Percentiles rank a stretch among this genome's conserved stretches.
Conservation (phyloP, 2,888 invertebrate genomes). For the Pristionchus maxplancki region DNA sequence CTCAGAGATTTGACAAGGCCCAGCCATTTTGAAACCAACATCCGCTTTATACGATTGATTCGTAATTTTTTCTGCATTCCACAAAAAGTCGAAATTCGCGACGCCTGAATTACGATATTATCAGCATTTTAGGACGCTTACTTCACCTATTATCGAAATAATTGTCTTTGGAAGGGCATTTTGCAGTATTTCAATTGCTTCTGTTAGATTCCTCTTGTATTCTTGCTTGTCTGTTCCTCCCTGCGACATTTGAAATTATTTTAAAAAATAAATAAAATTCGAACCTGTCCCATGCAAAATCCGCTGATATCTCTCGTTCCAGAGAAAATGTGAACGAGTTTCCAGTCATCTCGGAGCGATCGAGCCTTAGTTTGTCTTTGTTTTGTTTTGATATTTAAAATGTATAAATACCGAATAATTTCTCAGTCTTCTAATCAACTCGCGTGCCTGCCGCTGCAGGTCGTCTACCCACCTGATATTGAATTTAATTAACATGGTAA, state of each 20-base stretch:
- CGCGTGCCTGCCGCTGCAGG: neutral
- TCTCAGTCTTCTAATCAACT: neutral
- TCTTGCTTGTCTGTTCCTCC: neutral
- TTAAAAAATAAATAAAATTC: too few relatives aligned
- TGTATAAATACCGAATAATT: constrained; percentile 18
- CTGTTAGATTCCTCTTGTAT: neutral
- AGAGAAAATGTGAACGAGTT: neutral
- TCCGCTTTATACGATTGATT: too few relatives aligned
- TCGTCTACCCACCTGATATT: neutral
- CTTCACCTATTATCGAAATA: neutral
- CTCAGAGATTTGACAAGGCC: neutral
- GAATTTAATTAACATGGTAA: neutral
- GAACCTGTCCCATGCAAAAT: neutral
- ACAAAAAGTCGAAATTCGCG: neutral
- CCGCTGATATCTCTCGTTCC: neutral
- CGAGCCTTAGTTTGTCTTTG: too few relatives aligned
- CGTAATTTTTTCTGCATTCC: neutral
- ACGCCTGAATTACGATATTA: neutral
- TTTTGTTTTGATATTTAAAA: too few relatives aligned
- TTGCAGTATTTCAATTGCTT: neutral
- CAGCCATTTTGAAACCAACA: neutral
- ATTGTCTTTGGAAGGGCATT: constrained; percentile 11
- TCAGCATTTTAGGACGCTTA: too few relatives aligned
- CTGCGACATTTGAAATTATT: neutral
- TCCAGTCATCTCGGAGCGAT: neutral